Percentiles rank a stretch among this genome's conserved stretches.
phyloP scores from a whole-genome alignment of 2,888 invertebrate species.

The Sympetrum striolatum region DNA sequence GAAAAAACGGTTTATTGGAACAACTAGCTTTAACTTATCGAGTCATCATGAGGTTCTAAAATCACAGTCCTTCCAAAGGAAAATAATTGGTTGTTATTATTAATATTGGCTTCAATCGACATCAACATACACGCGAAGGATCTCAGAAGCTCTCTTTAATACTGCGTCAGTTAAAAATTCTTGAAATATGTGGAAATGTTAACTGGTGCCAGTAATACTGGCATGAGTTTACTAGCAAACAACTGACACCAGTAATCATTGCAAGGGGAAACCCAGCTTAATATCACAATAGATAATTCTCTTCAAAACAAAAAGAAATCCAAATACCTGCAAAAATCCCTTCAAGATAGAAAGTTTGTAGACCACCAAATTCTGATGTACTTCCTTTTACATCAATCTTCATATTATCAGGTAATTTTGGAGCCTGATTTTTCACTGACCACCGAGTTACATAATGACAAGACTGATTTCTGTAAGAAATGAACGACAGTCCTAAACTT shows the following conservation, averaged over 20 bases:
- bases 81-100: neutral
- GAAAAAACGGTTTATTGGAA: no score
- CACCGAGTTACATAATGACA: neutral
- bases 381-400: neutral
- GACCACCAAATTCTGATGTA: neutral
- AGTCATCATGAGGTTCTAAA: no score
- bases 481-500: neutral
- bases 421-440: neutral
- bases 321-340: neutral
- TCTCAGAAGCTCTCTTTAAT: no score
- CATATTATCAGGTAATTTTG: neutral
- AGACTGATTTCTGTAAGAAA: neutral
- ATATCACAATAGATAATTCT: no score
- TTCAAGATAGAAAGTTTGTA: neutral
- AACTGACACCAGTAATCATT: neutral
- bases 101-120: neutral
- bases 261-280: neutral
- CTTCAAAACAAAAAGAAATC: no score
- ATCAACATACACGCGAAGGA: no score
- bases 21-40: no score
- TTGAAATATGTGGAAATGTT: no score
- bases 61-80: no score
- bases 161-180: no score
- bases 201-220: neutral
- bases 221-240: neutral